Evolutionary conservation across 2,888 invertebrate genomes (phyloP).

Genomic region (Norana najaformis): DNA sequence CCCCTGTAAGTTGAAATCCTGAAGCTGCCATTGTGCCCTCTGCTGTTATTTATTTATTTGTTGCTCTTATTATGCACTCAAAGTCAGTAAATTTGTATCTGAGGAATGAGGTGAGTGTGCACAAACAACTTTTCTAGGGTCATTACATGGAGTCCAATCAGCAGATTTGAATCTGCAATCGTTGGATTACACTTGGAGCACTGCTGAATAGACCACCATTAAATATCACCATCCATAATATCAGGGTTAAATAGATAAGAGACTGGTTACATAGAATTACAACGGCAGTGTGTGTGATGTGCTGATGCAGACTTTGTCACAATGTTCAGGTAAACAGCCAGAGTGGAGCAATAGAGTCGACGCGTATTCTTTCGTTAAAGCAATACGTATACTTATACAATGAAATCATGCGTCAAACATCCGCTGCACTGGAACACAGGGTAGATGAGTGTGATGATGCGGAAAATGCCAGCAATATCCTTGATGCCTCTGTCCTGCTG

Average conservation of each 20-base stretch:
- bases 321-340: constrained; percentile 63
- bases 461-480: not conserved
- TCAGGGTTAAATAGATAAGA: not conserved
- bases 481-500: constrained; percentile 35
- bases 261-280: not conserved
- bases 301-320: not conserved
- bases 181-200: not conserved
- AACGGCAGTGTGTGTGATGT: not conserved
- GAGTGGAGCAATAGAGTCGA: constrained; percentile 67
- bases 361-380: constrained; percentile 69
- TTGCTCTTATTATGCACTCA: not conserved
- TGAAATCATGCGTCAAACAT: constrained; percentile 52
- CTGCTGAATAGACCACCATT: not conserved
- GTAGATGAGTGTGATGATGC: not conserved
- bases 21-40: too few species aligned
- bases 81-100: not conserved
- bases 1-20: too few species aligned
- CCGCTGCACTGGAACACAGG: not conserved
- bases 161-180: not conserved
- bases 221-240: not conserved
- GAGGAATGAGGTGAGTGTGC: not conserved
- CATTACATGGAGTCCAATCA: not conserved
- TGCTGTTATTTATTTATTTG: not conserved
- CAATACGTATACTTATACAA: constrained; percentile 70
- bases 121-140: too few species aligned